These are phyloP conservation scores for Aethina tumida DNA, from an alignment of 1,140 invertebrate species.

Conservation along the genomic window DNA sequence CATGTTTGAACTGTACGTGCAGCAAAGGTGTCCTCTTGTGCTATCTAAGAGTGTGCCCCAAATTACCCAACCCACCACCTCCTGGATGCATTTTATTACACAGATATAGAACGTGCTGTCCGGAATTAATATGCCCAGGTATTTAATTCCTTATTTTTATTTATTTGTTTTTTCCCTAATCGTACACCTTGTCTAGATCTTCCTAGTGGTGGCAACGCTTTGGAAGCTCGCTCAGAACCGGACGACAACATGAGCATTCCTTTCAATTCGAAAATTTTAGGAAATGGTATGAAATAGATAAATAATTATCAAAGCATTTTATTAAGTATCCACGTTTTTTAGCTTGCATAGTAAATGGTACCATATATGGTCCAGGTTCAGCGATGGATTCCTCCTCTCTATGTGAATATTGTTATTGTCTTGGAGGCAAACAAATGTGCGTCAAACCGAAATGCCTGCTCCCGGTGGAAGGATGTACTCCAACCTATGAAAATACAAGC, in stretches of 20 bases:
- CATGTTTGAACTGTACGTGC: conserved; percentile 70
- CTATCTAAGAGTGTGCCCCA: conserved; percentile 62
- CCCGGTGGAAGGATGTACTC: conserved; percentile 62
- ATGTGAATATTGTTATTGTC: conserved; percentile 83
- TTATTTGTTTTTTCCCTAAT: neutral
- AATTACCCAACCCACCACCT: conserved; percentile 61
- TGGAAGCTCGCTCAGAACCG: conserved; percentile 23
- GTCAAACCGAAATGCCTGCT: conserved; percentile 71
- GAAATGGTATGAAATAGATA: conserved; percentile 10
- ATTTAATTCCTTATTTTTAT: conserved; percentile 4
- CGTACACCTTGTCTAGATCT: conserved; percentile 11
- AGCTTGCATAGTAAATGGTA: conserved; percentile 65
- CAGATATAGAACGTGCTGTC: conserved; percentile 58
- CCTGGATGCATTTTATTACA: conserved; percentile 59
- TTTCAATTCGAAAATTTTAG: conserved; percentile 8
- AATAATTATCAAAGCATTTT: neutral
- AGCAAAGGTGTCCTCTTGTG: conserved; percentile 60
- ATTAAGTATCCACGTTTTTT: conserved; percentile 22
- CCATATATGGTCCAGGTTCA: conserved; percentile 71
- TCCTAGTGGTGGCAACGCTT: conserved; percentile 16
- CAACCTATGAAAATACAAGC: conserved; percentile 55
- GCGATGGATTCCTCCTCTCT: conserved; percentile 67
- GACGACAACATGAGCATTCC: conserved; percentile 13
- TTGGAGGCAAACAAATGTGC: conserved; percentile 59
- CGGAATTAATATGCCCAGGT: conserved; percentile 61